Conservation (phyloP, 2,797 vertebrate species). For the Gouania willdenowi region DNA sequence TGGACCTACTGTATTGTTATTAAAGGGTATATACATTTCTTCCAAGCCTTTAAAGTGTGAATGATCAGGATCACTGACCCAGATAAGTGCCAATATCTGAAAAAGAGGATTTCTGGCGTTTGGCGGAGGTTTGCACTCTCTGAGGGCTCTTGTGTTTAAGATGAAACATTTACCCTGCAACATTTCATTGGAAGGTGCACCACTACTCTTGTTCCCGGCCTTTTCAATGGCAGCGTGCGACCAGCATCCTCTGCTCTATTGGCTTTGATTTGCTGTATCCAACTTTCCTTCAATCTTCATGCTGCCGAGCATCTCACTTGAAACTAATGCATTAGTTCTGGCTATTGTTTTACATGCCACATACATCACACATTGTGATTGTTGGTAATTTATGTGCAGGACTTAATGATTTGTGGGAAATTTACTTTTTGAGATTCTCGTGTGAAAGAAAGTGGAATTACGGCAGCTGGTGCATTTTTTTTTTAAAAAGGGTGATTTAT, state of each 20-base stretch:
- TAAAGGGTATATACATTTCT: no score
- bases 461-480: slow-evolving; percentile 16
- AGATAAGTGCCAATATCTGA: no score
- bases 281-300: slow-evolving; percentile 17
- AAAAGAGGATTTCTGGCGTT: no score
- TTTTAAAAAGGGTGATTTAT: slow-evolving; percentile 8
- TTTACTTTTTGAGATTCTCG: slow-evolving; percentile 1
- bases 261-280: slow-evolving; percentile 11
- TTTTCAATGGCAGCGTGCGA: slow-evolving; percentile 10
- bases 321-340: slow-evolving; percentile 64
- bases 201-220: slow-evolving; percentile 12
- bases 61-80: no score
- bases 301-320: slow-evolving; percentile 33
- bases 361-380: slow-evolving; percentile 44
- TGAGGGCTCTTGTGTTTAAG: slow-evolving; percentile 34
- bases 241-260: slow-evolving; percentile 20
- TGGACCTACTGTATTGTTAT: no score
- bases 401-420: slow-evolving; percentile 17
- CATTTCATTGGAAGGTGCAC: slow-evolving; percentile 28
- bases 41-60: no score
- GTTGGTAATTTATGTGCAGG: slow-evolving; percentile 36
- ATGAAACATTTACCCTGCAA: slow-evolving; percentile 28
- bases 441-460: slow-evolving; percentile 3
- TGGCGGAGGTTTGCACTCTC: no score
- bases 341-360: slow-evolving; percentile 60